Evolutionary conservation across 2,797 vertebrate species (phyloP).

Genomic region (Sebastolobus altivelis): DNA sequence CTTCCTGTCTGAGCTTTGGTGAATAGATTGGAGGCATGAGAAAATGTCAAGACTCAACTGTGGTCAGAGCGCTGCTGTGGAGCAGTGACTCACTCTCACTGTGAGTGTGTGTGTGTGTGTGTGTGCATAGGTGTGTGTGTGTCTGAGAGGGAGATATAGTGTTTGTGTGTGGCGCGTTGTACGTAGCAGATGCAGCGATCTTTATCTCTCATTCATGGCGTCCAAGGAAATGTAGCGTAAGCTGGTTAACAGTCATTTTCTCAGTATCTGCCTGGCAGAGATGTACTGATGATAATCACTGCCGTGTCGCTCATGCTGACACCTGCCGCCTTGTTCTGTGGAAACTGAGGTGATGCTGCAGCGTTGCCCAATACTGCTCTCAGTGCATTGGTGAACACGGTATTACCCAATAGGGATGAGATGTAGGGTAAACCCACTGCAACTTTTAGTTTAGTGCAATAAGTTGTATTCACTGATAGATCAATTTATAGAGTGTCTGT

Average conservation of each 20-base stretch:
- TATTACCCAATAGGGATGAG: slow-evolving; percentile 4
- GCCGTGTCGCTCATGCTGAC: slow-evolving; percentile 43
- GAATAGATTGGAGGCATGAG: slow-evolving; percentile 92
- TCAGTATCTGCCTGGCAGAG: slow-evolving; percentile 69
- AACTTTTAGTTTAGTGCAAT: background rate
- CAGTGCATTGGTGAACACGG: background rate
- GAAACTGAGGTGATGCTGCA: slow-evolving; percentile 57
- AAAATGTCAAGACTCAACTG: slow-evolving; percentile 91
- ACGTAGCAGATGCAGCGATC: slow-evolving; percentile 71
- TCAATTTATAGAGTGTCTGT: background rate
- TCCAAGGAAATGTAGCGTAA: slow-evolving; percentile 73
- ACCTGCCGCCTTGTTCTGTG: slow-evolving; percentile 68
- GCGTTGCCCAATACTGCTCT: slow-evolving; percentile 40
- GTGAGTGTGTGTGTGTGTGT: slow-evolving; percentile 44
- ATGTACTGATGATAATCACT: slow-evolving; percentile 74
- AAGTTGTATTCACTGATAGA: background rate
- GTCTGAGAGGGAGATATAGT: background rate
- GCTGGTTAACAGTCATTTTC: slow-evolving; percentile 77
- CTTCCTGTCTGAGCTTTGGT: slow-evolving; percentile 94
- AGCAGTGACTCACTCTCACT: slow-evolving; percentile 83
- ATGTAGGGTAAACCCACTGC: background rate
- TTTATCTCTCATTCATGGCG: slow-evolving; percentile 75
- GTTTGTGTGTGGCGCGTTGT: slow-evolving; percentile 33
- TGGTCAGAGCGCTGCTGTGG: slow-evolving; percentile 85
- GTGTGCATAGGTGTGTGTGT: slow-evolving; percentile 12